Conservation (phyloP, 2,797 vertebrate genomes). For the Glyptemys insculpta region DNA sequence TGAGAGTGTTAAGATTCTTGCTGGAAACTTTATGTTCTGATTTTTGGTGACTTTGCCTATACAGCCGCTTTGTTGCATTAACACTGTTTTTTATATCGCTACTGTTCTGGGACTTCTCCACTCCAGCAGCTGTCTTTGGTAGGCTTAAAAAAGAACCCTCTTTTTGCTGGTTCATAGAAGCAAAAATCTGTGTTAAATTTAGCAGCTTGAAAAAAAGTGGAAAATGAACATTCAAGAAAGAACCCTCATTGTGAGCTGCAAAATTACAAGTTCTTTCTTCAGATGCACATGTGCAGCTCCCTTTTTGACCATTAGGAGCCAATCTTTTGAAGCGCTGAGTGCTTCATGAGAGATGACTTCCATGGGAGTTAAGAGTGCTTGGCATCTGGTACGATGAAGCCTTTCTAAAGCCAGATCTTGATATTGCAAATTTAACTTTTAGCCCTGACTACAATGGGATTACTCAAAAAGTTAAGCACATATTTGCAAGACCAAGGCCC, state of each 20-base stretch:
- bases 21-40: not conserved
- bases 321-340: not conserved
- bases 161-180: not conserved
- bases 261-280: not conserved
- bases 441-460: not conserved
- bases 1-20: not conserved
- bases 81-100: not conserved
- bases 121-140: not conserved
- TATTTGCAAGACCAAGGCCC: fast-evolving
- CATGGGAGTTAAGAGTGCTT: not conserved
- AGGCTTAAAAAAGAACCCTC: not conserved
- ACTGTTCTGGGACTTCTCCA: not conserved
- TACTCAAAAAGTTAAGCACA: not conserved
- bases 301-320: not conserved
- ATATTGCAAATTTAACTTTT: not conserved
- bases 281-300: not conserved
- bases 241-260: not conserved
- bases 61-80: not conserved
- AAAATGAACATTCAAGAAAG: not conserved
- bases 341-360: not conserved
- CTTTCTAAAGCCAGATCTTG: not conserved
- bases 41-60: not conserved
- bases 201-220: not conserved
- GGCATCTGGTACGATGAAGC: not conserved
- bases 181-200: not conserved